Conservation (phyloP, 2,113 vertebrate species). For the Chaetorhynchus papuensis region DNA sequence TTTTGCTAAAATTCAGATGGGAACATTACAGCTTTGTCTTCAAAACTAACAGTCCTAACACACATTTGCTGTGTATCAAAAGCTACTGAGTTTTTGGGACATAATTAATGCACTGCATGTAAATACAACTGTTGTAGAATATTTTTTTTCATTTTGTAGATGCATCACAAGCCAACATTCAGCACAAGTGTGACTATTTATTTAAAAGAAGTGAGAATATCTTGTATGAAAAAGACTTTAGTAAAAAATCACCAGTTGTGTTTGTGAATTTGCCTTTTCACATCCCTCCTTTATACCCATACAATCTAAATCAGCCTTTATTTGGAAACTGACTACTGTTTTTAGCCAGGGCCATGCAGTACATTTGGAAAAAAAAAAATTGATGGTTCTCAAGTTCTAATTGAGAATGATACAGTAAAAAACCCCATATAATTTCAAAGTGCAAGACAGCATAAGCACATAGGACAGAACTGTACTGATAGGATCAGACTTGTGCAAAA, state of each 20-base stretch:
- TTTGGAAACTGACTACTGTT: background rate
- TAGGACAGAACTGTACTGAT: background rate
- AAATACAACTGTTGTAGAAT: background rate
- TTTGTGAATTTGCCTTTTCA: background rate
- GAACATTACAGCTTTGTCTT: background rate
- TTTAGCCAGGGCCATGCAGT: background rate
- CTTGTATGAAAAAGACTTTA: background rate
- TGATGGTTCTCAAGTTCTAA: background rate
- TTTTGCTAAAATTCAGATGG: constrained; percentile 5
- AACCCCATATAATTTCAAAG: background rate
- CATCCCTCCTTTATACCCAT: background rate
- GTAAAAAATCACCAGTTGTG: background rate
- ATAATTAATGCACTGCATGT: background rate
- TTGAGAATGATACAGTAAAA: background rate
- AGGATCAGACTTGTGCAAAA: background rate
- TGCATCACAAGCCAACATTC: background rate
- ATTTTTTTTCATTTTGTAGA: background rate
- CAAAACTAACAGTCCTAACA: background rate
- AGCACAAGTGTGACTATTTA: background rate
- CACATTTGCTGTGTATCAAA: background rate
- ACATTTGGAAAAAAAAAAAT: background rate
- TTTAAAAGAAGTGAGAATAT: background rate
- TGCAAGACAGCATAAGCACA: background rate
- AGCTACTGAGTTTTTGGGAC: background rate
- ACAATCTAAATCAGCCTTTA: background rate